Percentiles rank a stretch among this genome's conserved stretches.
phyloP scores from a whole-genome alignment of 2,797 vertebrate genomes.

The Babyrousa celebensis region DNA sequence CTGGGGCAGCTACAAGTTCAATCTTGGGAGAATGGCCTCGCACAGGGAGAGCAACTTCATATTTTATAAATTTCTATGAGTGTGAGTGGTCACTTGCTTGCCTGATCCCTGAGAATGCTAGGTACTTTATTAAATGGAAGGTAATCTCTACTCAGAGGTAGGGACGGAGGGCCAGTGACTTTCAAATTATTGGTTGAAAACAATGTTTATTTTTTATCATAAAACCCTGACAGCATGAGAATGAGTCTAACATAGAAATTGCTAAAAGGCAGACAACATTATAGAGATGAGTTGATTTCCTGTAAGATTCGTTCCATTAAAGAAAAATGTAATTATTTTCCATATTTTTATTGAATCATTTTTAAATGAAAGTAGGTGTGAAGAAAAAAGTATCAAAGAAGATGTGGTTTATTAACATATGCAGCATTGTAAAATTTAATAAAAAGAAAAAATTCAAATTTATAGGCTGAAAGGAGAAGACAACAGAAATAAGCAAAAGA shows the following conservation, averaged over 20 bases:
- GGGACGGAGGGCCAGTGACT: not conserved
- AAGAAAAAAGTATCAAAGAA: constrained; percentile 48
- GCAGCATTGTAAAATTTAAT: constrained; percentile 54
- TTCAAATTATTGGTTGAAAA: constrained; percentile 56
- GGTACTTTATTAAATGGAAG: not conserved
- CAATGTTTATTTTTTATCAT: not conserved
- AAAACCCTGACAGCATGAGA: not conserved
- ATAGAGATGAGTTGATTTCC: constrained; percentile 12
- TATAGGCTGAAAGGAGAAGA: not conserved
- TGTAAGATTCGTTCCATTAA: not conserved
- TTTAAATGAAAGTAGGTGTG: not conserved
- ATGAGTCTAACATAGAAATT: not conserved
- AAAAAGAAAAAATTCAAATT: constrained; percentile 26
- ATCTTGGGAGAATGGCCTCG: not conserved
- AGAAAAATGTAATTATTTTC: constrained; percentile 62
- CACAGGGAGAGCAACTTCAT: not conserved
- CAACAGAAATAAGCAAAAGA: constrained; percentile 12
- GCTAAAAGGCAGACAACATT: not conserved
- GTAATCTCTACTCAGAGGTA: not conserved
- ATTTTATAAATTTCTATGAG: not conserved
- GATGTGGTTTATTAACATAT: not conserved
- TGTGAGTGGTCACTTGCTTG: not conserved
- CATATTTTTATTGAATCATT: constrained; percentile 56
- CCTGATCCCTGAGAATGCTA: not conserved
- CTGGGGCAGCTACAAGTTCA: not conserved